phyloP scores from a whole-genome alignment of 2,888 invertebrate genomes.

The Gastracanthus pulcherrimus region DNA sequence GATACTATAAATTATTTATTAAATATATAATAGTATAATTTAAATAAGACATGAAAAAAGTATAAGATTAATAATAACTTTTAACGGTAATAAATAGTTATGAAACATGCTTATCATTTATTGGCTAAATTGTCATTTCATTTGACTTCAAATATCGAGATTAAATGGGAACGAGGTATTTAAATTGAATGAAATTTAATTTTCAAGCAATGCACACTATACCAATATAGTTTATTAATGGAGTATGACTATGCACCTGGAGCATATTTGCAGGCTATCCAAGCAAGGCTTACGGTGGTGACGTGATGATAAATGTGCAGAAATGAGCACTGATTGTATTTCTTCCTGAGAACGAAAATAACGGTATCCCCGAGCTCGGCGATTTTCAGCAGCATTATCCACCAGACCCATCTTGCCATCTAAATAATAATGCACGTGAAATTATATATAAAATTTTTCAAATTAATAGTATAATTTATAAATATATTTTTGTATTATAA shows the following conservation, averaged over 20 bases:
- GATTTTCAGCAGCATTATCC: slow-evolving; percentile 82
- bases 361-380: slow-evolving; percentile 85
- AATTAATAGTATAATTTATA: background rate
- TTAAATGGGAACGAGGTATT: no score
- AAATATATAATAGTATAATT: no score
- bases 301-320: slow-evolving; percentile 88
- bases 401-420: slow-evolving; percentile 80
- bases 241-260: slow-evolving; percentile 79
- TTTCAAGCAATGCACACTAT: background rate
- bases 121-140: no score
- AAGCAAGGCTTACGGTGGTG: slow-evolving; percentile 81
- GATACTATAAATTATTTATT: no score
- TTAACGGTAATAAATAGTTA: no score
- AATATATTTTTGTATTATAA: background rate
- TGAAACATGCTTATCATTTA: no score
- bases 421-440: slow-evolving; percentile 62
- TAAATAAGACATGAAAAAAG: no score
- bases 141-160: no score
- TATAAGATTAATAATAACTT: no score
- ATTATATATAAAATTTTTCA: background rate
- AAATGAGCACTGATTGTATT: slow-evolving; percentile 84
- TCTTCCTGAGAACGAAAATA: slow-evolving; percentile 86
- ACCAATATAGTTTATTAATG: slow-evolving; percentile 31
- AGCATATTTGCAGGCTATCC: slow-evolving; percentile 82
- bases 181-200: background rate